Percentiles rank a stretch among this genome's conserved stretches.
These are phyloP conservation scores for Dryobotodes eremita DNA, from an alignment of 2,888 invertebrate species.

Conservation along the genomic window DNA sequence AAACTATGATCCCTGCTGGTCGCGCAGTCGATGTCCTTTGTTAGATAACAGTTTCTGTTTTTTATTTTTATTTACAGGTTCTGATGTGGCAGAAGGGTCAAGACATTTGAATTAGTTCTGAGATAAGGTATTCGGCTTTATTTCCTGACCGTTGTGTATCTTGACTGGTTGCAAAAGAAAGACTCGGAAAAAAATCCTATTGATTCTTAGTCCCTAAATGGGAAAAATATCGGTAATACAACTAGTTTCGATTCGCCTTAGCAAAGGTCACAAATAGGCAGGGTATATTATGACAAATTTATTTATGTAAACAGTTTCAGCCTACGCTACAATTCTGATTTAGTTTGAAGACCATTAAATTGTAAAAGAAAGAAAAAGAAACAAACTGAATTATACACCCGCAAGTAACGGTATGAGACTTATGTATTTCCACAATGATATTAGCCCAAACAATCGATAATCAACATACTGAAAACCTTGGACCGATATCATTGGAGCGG, in stretches of 20 bases:
- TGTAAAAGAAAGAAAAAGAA: slow-evolving; percentile 13
- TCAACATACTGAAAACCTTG: not conserved
- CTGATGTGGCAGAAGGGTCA: not conserved
- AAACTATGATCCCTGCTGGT: slow-evolving; percentile 51
- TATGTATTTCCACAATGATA: too few species aligned
- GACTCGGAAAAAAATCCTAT: not conserved
- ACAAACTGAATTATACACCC: not conserved
- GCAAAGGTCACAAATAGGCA: slow-evolving; percentile 15
- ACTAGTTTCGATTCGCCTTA: not conserved
- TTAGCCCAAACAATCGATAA: not conserved
- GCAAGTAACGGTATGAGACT: not conserved
- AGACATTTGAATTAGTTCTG: not conserved
- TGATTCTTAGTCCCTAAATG: not conserved
- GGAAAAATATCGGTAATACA: not conserved
- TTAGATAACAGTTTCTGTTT: slow-evolving; percentile 35
- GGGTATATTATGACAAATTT: not conserved
- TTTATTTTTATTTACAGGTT: slow-evolving; percentile 5
- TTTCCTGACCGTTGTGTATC: not conserved
- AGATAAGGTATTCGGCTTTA: not conserved
- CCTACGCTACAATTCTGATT: not conserved
- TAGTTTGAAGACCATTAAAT: not conserved
- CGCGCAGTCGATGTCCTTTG: slow-evolving; percentile 31
- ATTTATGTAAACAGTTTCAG: not conserved
- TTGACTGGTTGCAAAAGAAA: not conserved
- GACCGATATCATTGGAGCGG: too few species aligned